Conservation (phyloP, 2,113 vertebrate species). For the Asarcornis scutulata region DNA sequence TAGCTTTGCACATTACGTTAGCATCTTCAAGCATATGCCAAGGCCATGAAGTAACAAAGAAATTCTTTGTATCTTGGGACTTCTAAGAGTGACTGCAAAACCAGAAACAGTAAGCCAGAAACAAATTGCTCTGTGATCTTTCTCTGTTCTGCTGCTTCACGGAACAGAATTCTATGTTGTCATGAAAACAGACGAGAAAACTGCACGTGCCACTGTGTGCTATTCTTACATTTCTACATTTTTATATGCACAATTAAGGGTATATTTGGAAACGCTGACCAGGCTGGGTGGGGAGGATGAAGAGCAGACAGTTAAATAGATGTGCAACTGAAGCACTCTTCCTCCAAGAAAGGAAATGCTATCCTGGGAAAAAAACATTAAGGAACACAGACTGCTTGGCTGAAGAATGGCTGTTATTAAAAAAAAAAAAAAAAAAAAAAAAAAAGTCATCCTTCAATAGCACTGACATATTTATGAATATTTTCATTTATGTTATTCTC, state of each 20-base stretch:
- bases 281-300: slow-evolving; percentile 36
- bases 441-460: not conserved
- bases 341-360: slow-evolving; percentile 53
- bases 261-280: slow-evolving; percentile 37
- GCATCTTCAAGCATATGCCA: not conserved
- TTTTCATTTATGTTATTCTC: not conserved
- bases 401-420: not conserved
- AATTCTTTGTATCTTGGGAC: not conserved
- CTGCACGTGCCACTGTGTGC: not conserved
- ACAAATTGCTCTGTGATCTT: slow-evolving; percentile 30
- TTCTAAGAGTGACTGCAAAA: not conserved
- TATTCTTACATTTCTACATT: slow-evolving; percentile 20
- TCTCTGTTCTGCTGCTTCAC: slow-evolving; percentile 27
- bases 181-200: slow-evolving; percentile 17
- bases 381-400: no score
- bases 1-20: not conserved
- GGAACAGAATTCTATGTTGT: not conserved
- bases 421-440: not conserved
- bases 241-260: slow-evolving; percentile 23
- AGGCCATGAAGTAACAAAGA: not conserved
- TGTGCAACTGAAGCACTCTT: slow-evolving; percentile 18
- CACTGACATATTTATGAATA: not conserved
- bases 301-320: slow-evolving; percentile 32
- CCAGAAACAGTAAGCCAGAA: slow-evolving; percentile 16
- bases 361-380: slow-evolving; percentile 19